Percentiles rank a stretch among this genome's conserved stretches.
Conservation (phyloP, 2,888 invertebrate genomes). For the Macropis europaea region DNA sequence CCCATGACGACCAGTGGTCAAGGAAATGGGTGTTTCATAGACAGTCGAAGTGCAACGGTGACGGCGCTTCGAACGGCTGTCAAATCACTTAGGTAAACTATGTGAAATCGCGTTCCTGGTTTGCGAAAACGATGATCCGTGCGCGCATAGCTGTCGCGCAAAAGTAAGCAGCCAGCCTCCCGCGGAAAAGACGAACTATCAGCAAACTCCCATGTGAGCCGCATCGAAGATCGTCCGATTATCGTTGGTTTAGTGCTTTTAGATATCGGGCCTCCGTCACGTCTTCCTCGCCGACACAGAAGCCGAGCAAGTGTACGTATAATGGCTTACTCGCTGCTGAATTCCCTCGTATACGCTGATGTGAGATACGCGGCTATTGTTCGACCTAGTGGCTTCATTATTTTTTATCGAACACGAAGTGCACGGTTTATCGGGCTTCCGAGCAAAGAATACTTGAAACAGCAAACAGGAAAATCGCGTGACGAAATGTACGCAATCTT, state of each 20-base stretch:
- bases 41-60: constrained; percentile 57
- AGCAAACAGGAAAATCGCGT: background rate
- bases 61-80: constrained; percentile 25
- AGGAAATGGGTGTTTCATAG: constrained; percentile 57
- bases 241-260: constrained; percentile 12
- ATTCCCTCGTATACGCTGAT: constrained; percentile 10
- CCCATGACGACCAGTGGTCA: constrained; percentile 66
- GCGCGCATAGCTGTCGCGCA: background rate
- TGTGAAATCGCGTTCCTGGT: background rate
- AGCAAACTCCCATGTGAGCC: background rate
- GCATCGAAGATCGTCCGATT: constrained; percentile 5
- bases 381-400: background rate
- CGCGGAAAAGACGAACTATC: background rate
- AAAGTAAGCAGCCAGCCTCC: background rate
- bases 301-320: constrained; percentile 60
- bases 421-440: background rate
- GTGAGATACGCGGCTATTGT: constrained; percentile 14
- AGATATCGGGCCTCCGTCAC: constrained; percentile 3
- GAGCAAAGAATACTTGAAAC: constrained; percentile 1
- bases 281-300: constrained; percentile 51
- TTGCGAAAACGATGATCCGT: background rate
- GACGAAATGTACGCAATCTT: too few relatives aligned
- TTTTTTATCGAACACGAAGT: background rate
- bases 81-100: constrained; percentile 10
- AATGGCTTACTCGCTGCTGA: constrained; percentile 1